Conservation (phyloP, 2,113 vertebrate species). For the Odobenus rosmarus region DNA sequence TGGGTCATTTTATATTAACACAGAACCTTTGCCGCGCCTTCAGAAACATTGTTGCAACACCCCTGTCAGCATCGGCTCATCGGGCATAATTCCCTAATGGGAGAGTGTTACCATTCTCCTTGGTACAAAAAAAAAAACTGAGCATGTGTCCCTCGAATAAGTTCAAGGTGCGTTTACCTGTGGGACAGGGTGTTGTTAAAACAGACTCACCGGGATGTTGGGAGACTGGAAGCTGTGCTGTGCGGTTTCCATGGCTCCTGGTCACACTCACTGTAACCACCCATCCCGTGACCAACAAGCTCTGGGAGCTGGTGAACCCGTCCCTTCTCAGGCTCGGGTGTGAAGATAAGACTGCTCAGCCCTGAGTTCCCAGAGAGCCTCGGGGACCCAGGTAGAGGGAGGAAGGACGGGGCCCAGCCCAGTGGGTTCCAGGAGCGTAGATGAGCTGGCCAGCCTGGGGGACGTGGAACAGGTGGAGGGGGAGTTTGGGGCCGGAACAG, state of each 20-base stretch:
- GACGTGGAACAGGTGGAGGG: neutral
- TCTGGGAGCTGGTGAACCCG: accelerated
- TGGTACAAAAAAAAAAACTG: neutral
- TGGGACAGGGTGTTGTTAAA: neutral
- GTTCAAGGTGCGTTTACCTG: accelerated
- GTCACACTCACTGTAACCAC: neutral
- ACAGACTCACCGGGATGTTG: neutral
- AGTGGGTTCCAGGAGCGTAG: accelerated
- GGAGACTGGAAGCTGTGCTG: no score
- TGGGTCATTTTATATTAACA: neutral
- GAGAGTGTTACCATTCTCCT: accelerated
- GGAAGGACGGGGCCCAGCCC: neutral
- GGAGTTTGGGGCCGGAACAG: neutral
- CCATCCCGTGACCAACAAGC: accelerated
- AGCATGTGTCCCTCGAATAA: accelerated
- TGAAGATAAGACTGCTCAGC: neutral
- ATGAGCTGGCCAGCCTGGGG: accelerated
- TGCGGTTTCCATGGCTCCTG: accelerated
- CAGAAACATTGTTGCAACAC: neutral
- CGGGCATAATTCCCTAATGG: accelerated
- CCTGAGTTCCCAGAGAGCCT: neutral
- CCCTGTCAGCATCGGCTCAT: accelerated
- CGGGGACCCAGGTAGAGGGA: no score
- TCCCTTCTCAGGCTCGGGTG: neutral
- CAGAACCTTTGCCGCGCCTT: neutral